phyloP scores from a whole-genome alignment of 2,888 invertebrate species.

The Macrophya alboannulata region DNA sequence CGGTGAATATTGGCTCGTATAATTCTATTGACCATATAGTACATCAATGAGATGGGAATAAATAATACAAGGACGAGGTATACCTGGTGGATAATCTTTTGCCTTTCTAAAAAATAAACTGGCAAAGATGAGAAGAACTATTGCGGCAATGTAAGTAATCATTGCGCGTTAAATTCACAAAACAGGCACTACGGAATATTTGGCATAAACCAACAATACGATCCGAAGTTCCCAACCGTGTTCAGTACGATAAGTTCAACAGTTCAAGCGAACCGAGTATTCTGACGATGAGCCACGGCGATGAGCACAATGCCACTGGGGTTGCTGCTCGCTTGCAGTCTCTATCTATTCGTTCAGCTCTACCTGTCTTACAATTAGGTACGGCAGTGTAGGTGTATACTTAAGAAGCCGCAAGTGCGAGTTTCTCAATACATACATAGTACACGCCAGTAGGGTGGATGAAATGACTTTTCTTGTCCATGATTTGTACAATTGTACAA shows the following conservation, averaged over 20 bases:
- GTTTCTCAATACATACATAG: not conserved
- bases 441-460: too few relatives aligned
- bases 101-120: constrained; percentile 4
- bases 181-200: not conserved
- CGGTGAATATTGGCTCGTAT: too few relatives aligned
- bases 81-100: constrained; percentile 52
- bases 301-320: not conserved
- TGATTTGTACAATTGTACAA: too few relatives aligned
- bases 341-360: not conserved
- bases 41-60: not conserved
- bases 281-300: not conserved
- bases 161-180: not conserved
- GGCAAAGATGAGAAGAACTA: constrained; percentile 14
- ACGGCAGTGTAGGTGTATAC: not conserved
- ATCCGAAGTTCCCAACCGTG: not conserved
- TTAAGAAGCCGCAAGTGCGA: not conserved
- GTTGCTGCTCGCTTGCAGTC: not conserved
- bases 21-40: not conserved
- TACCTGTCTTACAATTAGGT: not conserved
- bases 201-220: not conserved
- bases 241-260: not conserved
- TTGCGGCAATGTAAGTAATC: not conserved
- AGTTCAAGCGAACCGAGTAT: not conserved
- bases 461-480: too few relatives aligned
- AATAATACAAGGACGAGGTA: not conserved